These are phyloP conservation scores for Zaprionus capensis DNA, from an alignment of 1,140 invertebrate species.

Conservation along the genomic window DNA sequence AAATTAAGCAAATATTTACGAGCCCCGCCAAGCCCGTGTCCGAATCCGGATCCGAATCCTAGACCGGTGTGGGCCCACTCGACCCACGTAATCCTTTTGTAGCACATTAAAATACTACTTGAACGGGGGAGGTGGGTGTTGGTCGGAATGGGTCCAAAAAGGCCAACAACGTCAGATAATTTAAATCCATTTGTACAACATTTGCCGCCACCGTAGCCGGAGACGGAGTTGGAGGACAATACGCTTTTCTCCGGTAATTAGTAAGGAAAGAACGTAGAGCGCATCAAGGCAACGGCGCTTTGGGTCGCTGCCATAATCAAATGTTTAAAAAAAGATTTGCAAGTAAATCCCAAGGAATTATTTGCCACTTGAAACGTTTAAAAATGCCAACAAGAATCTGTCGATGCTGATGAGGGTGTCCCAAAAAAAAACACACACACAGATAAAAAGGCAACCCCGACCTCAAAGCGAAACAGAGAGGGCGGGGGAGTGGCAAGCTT, in stretches of 20 bases:
- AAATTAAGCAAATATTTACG: slow-evolving; percentile 78
- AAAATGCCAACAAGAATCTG: slow-evolving; percentile 80
- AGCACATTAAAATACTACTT: slow-evolving; percentile 67
- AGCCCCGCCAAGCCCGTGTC: slow-evolving; percentile 17
- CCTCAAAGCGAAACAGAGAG: slow-evolving; percentile 13
- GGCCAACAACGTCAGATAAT: slow-evolving; percentile 55
- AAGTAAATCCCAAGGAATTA: slow-evolving; percentile 84
- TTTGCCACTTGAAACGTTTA: slow-evolving; percentile 83
- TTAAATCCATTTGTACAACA: slow-evolving; percentile 83
- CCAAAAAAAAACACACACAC: neutral
- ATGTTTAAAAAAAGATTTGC: slow-evolving; percentile 82
- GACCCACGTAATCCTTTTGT: slow-evolving; percentile 84
- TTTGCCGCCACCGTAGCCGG: slow-evolving; percentile 24
- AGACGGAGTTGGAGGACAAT: neutral
- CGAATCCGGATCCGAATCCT: neutral
- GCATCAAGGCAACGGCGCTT: slow-evolving; percentile 6
- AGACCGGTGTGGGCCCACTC: slow-evolving; percentile 30
- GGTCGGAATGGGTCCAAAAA: slow-evolving; percentile 5
- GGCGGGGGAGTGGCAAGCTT: neutral
- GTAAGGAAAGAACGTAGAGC: slow-evolving; percentile 52
- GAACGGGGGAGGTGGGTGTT: slow-evolving; percentile 21
- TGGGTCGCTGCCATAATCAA: slow-evolving; percentile 62
- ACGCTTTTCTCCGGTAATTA: slow-evolving; percentile 67
- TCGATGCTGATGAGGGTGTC: slow-evolving; percentile 69
- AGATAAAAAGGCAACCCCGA: slow-evolving; percentile 20